Percentiles rank a stretch among this genome's conserved stretches.
phyloP scores from a whole-genome alignment of 2,888 invertebrate genomes.

The Drosophila atripex region DNA sequence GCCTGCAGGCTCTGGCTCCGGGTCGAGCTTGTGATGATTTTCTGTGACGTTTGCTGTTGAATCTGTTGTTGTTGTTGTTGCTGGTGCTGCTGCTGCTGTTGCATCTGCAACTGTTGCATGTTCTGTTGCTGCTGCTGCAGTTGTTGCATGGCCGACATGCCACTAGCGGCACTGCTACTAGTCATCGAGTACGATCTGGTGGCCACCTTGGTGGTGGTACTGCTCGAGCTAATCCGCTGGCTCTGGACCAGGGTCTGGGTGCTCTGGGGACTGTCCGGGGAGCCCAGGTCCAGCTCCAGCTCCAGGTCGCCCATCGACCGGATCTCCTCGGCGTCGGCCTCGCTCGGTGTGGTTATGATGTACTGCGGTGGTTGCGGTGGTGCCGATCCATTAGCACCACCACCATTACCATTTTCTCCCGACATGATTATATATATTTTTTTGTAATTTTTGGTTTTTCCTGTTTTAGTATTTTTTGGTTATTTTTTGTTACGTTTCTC shows the following conservation, averaged over 20 bases:
- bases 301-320: slow-evolving; percentile 70
- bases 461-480: neutral
- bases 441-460: neutral
- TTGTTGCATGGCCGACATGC: slow-evolving; percentile 28
- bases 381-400: slow-evolving; percentile 16
- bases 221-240: slow-evolving; percentile 51
- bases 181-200: slow-evolving; percentile 63
- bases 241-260: slow-evolving; percentile 55
- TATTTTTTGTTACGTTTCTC: slow-evolving; percentile 19
- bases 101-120: slow-evolving; percentile 24
- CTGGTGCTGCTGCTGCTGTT: slow-evolving; percentile 37
- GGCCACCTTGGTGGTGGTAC: slow-evolving; percentile 61
- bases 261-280: slow-evolving; percentile 32
- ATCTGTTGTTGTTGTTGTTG: slow-evolving; percentile 47
- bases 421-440: slow-evolving; percentile 50
- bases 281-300: slow-evolving; percentile 42
- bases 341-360: slow-evolving; percentile 83
- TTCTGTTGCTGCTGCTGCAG: slow-evolving; percentile 34
- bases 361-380: slow-evolving; percentile 80
- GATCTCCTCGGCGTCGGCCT: slow-evolving; percentile 81
- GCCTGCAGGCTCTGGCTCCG: slow-evolving; percentile 83
- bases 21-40: slow-evolving; percentile 77
- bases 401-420: slow-evolving; percentile 28
- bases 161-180: slow-evolving; percentile 28
- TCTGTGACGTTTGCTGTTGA: slow-evolving; percentile 60